Evolutionary conservation across 2,888 invertebrate species (phyloP).

Genomic region (Vesta saturnalis): DNA sequence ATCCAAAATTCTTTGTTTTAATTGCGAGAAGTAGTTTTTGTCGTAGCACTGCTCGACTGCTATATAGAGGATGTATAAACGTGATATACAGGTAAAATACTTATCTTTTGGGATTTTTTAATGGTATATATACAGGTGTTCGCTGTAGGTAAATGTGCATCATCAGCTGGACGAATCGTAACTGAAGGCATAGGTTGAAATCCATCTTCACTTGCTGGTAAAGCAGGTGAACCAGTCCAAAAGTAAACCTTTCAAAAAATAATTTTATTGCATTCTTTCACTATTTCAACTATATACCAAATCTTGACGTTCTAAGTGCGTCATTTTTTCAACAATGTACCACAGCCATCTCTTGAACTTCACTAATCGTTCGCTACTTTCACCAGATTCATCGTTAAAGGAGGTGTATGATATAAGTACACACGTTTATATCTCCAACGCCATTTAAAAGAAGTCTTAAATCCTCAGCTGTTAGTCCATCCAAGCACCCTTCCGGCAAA

Average conservation of each 20-base stretch:
- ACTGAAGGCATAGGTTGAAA: conserved; percentile 99
- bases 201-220: conserved; percentile 98
- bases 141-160: conserved; percentile 97
- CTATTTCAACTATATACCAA: conserved; percentile 72
- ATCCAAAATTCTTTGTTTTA: conserved; percentile 99
- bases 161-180: conserved; percentile 97
- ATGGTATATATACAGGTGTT: too few species aligned
- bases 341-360: conserved; percentile 99
- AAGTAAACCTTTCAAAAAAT: conserved; percentile 86
- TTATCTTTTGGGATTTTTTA: too few species aligned
- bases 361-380: conserved; percentile 83
- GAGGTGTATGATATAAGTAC: conserved; percentile 97
- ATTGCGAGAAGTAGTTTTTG: conserved; percentile 97
- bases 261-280: not conserved
- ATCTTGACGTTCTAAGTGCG: conserved; percentile 94
- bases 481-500: conserved; percentile 88
- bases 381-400: conserved; percentile 98
- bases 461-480: conserved; percentile 96
- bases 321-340: conserved; percentile 99
- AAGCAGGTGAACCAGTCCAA: conserved; percentile 99
- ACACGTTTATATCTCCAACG: conserved; percentile 97
- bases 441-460: conserved; percentile 94
- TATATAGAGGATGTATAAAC: conserved; percentile 99
- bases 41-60: conserved; percentile 88
- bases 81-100: conserved; percentile 99